Base-by-base conservation (phyloP, 2,888 invertebrate species). In the Choreutis nemorana region DNA sequence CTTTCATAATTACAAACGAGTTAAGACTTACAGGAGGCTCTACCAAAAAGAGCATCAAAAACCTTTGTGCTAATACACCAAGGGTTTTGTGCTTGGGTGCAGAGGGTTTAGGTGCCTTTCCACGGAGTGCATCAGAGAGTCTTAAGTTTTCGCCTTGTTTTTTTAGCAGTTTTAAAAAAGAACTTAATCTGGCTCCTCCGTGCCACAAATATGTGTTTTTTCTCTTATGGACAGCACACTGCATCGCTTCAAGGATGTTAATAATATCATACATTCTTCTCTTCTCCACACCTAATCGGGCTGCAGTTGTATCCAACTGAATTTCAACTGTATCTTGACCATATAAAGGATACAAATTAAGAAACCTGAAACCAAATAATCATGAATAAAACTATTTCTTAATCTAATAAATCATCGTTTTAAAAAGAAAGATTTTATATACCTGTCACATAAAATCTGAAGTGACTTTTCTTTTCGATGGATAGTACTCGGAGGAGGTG, bases 221-320 rank as follows among this genome's bases (percentile, higher is more conserved):
- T 26, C 81, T 77, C 42, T 81, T 80, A 46, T 83, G 83, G 18
- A 83, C 83, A 32, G 87, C 84, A 68, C 87, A 85, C 44, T 87
- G 85, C 54, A 88, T 81, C 43, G 87, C 86, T 59, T 87, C 87
- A 35, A 87, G 59, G 30, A 88, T 86, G 63, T 87, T 88, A 31
- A 88, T 85, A 40, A 88, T 87, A 53, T 88, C 88, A 62, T 88
- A 88, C 61, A 88, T 85, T 45, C 88, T 71, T 18, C 88, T 66
- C 40, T 87, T 83, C 47, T 87, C 87, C 4, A 87, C 86, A 26
- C 83, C 82, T 35, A 87, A 55, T 40, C 78, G 68, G 47, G 81
- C 79, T 26, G 87, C 86, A 31, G 86, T 83, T 45, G 79, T 81
- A 55, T 87, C 86, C 44, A 87, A 52, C 39, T 84, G 85, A 40